phyloP scores from a whole-genome alignment of 2,113 vertebrate genomes.

The Globicephala melas region DNA sequence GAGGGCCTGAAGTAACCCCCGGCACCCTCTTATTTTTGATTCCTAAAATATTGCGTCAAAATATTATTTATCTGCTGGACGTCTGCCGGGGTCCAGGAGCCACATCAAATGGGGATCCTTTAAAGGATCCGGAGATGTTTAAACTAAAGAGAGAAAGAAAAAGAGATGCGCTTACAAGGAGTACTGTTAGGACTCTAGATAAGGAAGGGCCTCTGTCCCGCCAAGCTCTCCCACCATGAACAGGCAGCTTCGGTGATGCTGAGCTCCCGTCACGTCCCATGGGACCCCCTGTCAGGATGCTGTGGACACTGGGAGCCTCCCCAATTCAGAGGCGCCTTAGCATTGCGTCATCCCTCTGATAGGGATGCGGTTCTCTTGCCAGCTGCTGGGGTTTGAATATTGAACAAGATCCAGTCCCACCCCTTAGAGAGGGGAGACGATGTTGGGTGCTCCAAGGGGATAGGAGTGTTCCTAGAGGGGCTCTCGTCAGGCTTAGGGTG shows the following conservation, averaged over 20 bases:
- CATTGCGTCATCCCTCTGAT: neutral
- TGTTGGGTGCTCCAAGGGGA: neutral
- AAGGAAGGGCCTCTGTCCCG: neutral
- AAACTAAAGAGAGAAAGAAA: neutral
- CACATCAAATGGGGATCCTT: neutral
- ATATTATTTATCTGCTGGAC: no score
- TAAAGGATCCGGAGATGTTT: neutral
- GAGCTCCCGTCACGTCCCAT: accelerated
- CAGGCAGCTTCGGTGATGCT: neutral
- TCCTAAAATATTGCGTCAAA: no score
- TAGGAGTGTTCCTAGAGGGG: no score
- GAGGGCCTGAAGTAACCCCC: neutral
- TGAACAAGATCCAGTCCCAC: neutral
- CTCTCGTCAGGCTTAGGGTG: neutral
- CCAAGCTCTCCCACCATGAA: neutral
- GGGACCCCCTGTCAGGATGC: neutral
- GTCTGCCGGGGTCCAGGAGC: neutral
- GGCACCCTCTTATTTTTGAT: neutral
- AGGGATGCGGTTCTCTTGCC: neutral
- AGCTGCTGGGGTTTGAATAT: neutral
- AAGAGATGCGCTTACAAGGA: neutral
- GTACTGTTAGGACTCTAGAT: neutral
- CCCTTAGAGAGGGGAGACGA: neutral
- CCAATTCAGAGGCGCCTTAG: neutral
- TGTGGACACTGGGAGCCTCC: accelerated